phyloP scores from a whole-genome alignment of 2,888 invertebrate species.

The Platerodrilus igneus region DNA sequence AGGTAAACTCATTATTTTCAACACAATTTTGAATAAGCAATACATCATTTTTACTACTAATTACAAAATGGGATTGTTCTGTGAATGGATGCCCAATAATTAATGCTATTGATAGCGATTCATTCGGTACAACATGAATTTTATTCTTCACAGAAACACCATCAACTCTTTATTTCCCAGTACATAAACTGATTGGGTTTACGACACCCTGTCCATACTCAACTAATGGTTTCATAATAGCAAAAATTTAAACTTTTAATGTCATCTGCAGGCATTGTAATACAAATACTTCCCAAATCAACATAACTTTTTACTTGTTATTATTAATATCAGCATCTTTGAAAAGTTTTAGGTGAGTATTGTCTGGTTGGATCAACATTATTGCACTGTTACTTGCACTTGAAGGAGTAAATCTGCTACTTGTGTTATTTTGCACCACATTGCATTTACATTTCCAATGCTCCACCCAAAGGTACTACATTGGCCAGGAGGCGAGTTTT shows the following conservation, averaged over 20 bases:
- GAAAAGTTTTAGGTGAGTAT: conserved; percentile 15
- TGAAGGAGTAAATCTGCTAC: too few relatives aligned
- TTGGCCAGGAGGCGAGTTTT: too few relatives aligned
- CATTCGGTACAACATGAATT: conserved; percentile 25
- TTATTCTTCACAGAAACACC: conserved; percentile 14
- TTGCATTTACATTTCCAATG: too few relatives aligned
- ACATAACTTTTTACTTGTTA: conserved; percentile 7
- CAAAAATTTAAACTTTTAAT: conserved; percentile 11
- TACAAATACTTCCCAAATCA: too few relatives aligned
- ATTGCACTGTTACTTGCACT: too few relatives aligned
- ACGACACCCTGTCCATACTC: conserved; percentile 26
- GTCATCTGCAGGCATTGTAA: conserved; percentile 12
- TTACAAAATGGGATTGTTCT: conserved; percentile 24
- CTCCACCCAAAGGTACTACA: too few relatives aligned
- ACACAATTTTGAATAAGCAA: conserved; percentile 17
- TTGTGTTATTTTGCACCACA: too few relatives aligned
- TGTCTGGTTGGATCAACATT: too few relatives aligned
- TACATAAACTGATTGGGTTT: conserved; percentile 15
- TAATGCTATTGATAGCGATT: conserved; percentile 24
- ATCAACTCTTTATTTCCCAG: conserved; percentile 8
- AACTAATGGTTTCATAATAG: conserved; percentile 19
- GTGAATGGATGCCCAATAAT: conserved; percentile 31
- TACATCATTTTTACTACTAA: conserved; percentile 20
- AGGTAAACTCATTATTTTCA: too few relatives aligned
- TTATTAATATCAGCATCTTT: conserved; percentile 13